Evolutionary conservation across 1,140 invertebrate genomes (phyloP).

Genomic region (Tetramorium alpestre): DNA sequence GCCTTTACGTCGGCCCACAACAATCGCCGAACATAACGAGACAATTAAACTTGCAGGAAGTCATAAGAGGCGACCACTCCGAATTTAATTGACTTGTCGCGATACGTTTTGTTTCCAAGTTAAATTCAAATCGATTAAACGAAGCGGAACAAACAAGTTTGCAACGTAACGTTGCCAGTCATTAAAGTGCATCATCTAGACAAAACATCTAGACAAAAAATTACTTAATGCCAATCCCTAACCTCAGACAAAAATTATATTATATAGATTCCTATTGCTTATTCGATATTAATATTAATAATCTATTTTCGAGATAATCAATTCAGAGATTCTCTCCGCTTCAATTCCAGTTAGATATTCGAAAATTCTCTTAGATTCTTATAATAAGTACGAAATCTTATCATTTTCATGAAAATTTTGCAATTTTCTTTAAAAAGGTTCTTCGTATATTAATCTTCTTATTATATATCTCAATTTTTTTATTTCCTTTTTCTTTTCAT

Average conservation of each 20-base stretch:
- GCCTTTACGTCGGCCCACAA: constrained; percentile 41
- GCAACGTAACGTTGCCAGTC: neutral
- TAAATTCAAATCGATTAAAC: constrained; percentile 62
- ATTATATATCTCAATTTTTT: neutral
- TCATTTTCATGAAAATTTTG: neutral
- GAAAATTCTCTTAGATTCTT: neutral
- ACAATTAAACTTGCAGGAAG: constrained; percentile 73
- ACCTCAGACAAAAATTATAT: neutral
- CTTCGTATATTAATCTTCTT: no score
- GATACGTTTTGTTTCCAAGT: constrained; percentile 52
- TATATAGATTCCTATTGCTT: neutral
- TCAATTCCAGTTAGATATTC: neutral
- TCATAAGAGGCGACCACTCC: constrained; percentile 70
- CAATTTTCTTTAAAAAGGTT: neutral
- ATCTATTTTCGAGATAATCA: neutral
- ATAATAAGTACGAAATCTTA: neutral
- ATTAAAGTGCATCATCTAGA: neutral
- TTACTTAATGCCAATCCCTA: neutral
- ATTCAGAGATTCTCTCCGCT: neutral
- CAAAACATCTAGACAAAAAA: neutral
- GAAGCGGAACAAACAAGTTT: neutral
- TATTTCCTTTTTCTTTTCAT: neutral
- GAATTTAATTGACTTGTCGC: constrained; percentile 74
- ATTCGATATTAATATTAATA: neutral
- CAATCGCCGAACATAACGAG: constrained; percentile 65